These are phyloP conservation scores for Dicranocentrus wangi DNA, from an alignment of 2,888 invertebrate species.

Conservation along the genomic window DNA sequence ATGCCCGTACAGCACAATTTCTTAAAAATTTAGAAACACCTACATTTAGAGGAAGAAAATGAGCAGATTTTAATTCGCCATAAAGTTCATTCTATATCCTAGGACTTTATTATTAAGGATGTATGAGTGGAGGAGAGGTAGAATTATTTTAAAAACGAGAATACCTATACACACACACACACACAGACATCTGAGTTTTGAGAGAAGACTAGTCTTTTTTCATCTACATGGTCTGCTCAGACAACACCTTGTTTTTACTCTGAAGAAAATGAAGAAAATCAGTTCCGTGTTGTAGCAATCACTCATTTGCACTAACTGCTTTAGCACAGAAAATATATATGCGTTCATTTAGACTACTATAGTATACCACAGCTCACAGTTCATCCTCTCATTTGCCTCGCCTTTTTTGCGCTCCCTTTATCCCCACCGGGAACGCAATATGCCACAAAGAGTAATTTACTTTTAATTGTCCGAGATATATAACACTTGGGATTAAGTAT, in stretches of 20 bases:
- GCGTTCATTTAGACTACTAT: neutral
- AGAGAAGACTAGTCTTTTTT: too few relatives aligned
- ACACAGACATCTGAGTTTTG: too few relatives aligned
- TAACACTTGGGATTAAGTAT: neutral
- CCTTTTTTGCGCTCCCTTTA: conserved; percentile 5
- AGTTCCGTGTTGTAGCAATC: conserved; percentile 44
- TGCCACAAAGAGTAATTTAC: conserved; percentile 38
- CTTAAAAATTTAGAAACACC: conserved; percentile 31
- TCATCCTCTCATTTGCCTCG: conserved; percentile 34
- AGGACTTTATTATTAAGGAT: too few relatives aligned
- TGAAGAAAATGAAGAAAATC: conserved; percentile 15
- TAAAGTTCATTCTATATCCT: conserved; percentile 15
- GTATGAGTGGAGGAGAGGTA: too few relatives aligned
- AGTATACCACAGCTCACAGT: conserved; percentile 15
- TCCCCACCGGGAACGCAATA: neutral
- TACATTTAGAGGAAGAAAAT: neutral
- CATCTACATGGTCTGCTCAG: neutral
- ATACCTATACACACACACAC: too few relatives aligned
- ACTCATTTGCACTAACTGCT: conserved; percentile 21
- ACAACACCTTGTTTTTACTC: conserved; percentile 9
- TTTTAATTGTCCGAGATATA: conserved; percentile 42
- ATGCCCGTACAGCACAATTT: neutral
- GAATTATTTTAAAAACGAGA: too few relatives aligned
- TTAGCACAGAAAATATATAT: neutral
- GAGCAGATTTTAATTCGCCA: conserved; percentile 32